Percentiles rank a stretch among this genome's conserved stretches.
phyloP scores from a whole-genome alignment of 2,113 vertebrate species.

The Sorex fumeus region DNA sequence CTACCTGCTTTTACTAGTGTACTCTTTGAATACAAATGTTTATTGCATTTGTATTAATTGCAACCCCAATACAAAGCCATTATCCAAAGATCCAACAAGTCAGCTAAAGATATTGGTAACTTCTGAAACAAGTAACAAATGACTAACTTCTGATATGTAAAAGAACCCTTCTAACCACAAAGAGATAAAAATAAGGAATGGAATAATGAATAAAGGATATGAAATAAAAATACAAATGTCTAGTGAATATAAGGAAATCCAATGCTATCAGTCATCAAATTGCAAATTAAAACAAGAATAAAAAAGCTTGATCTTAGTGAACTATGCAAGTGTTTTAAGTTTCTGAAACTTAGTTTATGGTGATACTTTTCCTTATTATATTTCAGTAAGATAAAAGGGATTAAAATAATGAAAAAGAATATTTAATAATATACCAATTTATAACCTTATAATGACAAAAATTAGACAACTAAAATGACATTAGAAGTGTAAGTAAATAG shows the following conservation, averaged over 20 bases:
- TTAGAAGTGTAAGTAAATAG: neutral
- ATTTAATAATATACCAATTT: neutral
- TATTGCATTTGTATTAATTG: neutral
- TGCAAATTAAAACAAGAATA: neutral
- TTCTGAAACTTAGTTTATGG: neutral
- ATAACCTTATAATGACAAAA: neutral
- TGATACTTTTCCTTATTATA: neutral
- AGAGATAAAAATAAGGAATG: neutral
- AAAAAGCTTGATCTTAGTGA: neutral
- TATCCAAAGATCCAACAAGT: neutral
- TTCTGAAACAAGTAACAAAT: neutral
- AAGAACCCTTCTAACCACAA: neutral
- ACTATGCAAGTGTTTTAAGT: neutral
- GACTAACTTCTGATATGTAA: conserved; percentile 12
- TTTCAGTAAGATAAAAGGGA: conserved; percentile 4
- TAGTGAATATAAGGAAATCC: neutral
- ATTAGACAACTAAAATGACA: neutral
- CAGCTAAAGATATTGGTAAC: neutral
- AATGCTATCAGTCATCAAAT: neutral
- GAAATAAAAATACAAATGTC: neutral
- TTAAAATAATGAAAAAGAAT: conserved; percentile 14
- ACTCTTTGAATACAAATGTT: neutral
- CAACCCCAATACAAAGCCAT: neutral
- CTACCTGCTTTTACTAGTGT: neutral
- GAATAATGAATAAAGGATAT: neutral